These are phyloP conservation scores for Cephonodes hylas DNA, from an alignment of 2,888 invertebrate genomes.

Conservation along the genomic window DNA sequence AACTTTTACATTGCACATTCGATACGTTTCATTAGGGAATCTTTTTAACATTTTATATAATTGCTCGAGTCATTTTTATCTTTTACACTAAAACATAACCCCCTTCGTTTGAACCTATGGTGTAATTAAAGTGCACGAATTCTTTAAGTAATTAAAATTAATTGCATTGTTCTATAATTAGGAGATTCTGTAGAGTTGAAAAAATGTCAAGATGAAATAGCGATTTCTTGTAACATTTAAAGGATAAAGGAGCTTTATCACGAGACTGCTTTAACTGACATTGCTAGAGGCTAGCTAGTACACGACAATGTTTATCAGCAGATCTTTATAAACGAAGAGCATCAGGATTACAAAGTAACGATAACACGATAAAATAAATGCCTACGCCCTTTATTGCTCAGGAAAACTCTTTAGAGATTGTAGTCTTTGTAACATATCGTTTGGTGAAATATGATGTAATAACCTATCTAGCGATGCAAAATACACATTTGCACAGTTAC, in stretches of 20 bases:
- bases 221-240: neutral
- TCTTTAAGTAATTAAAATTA: no score
- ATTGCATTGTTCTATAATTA: no score
- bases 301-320: conserved; percentile 6
- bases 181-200: neutral
- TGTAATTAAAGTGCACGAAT: no score
- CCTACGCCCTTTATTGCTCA: neutral
- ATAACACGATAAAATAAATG: neutral
- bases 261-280: neutral
- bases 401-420: neutral
- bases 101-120: no score
- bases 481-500: no score
- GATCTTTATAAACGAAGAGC: conserved; percentile 3
- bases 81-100: no score
- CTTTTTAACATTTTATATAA: neutral
- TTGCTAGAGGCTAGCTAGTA: neutral
- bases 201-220: neutral
- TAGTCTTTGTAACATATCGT: neutral
- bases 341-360: neutral
- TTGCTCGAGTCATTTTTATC: neutral
- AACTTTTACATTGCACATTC: neutral
- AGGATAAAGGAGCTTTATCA: neutral
- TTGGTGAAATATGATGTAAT: no score
- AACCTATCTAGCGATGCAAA: no score
- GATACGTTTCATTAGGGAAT: neutral